phyloP scores from a whole-genome alignment of 1,140 invertebrate genomes.

The Nymphalis io region DNA sequence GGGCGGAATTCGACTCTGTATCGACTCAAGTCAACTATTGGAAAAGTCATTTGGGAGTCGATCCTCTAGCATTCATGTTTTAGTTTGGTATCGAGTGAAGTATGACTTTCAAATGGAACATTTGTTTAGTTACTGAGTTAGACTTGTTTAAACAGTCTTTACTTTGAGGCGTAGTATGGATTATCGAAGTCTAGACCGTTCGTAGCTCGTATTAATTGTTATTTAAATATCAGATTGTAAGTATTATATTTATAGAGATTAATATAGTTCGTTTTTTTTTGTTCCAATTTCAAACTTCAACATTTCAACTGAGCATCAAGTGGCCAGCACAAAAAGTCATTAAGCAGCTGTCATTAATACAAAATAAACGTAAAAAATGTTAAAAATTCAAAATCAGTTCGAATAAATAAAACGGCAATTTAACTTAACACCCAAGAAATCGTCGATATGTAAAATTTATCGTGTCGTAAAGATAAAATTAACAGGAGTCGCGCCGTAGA shows the following conservation, averaged over 20 bases:
- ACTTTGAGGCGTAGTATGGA: background rate
- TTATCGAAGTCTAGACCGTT: background rate
- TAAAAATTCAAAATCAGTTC: background rate
- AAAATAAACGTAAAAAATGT: background rate
- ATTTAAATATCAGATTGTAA: no score
- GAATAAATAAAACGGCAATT: slow-evolving; percentile 32
- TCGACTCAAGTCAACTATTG: slow-evolving; percentile 43
- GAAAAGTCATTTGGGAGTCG: slow-evolving; percentile 51
- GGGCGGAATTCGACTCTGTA: slow-evolving; percentile 30
- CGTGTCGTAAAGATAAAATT: slow-evolving; percentile 51
- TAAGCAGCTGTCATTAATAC: background rate
- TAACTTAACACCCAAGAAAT: slow-evolving; percentile 38
- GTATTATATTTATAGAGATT: no score
- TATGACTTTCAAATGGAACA: slow-evolving; percentile 25
- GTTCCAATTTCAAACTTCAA: no score
- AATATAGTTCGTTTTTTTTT: no score
- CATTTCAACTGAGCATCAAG: no score
- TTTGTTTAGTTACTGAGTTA: background rate
- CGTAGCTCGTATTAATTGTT: no score
- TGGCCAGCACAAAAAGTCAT: no score
- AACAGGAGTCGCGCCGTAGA: slow-evolving; percentile 38
- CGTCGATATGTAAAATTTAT: slow-evolving; percentile 49
- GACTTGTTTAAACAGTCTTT: background rate
- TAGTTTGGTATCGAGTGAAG: slow-evolving; percentile 30
- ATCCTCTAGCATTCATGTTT: slow-evolving; percentile 31